Evolutionary conservation across 1,140 invertebrate genomes (phyloP).

Genomic region (Samia ricini): DNA sequence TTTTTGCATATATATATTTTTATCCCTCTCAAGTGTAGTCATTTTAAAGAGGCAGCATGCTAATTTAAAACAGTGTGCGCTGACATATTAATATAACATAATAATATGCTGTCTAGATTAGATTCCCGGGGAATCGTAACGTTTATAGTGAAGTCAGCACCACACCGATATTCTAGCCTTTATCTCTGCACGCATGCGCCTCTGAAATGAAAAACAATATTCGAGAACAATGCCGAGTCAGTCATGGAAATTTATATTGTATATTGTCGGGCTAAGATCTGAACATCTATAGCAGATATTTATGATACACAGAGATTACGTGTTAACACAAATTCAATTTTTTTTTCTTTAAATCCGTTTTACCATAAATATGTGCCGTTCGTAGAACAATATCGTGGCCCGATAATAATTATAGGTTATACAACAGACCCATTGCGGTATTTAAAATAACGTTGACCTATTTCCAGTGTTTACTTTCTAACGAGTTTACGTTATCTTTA

Average conservation of each 20-base stretch:
- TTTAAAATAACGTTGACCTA: conserved; percentile 18
- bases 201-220: conserved; percentile 69
- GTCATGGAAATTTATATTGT: conserved; percentile 73
- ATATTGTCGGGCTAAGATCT: conserved; percentile 37
- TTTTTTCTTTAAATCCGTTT: neutral
- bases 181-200: conserved; percentile 74
- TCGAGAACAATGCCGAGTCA: conserved; percentile 72
- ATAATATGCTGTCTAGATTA: conserved; percentile 14
- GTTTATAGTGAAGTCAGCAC: conserved; percentile 56
- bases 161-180: conserved; percentile 70
- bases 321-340: no score
- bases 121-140: conserved; percentile 2
- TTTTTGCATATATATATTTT: neutral
- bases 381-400: conserved; percentile 33
- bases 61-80: conserved; percentile 69
- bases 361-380: conserved; percentile 20
- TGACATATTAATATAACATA: conserved; percentile 46
- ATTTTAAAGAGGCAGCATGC: conserved; percentile 67
- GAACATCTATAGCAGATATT: neutral
- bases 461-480: conserved; percentile 58
- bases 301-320: neutral
- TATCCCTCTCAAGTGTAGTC: neutral
- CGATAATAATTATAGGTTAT: conserved; percentile 53
- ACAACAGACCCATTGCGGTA: conserved; percentile 53
- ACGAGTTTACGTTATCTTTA: neutral